Percentiles rank a stretch among this genome's conserved stretches.
phyloP scores from a whole-genome alignment of 2,797 vertebrate genomes.

The Channa striata region DNA sequence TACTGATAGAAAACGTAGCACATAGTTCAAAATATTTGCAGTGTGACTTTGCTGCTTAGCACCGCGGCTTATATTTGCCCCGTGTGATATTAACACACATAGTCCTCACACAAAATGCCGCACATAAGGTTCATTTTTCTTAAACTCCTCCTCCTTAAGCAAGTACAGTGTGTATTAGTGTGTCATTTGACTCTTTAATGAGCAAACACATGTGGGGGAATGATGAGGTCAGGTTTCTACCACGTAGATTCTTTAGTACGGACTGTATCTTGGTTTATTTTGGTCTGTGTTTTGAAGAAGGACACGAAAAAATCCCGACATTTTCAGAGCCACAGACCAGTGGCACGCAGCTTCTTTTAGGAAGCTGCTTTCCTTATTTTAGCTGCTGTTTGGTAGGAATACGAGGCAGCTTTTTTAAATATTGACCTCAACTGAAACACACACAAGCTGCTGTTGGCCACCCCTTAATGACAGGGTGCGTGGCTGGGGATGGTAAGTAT shows the following conservation, averaged over 20 bases:
- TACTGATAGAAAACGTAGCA: no score
- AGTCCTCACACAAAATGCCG: no score
- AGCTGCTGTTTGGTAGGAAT: neutral
- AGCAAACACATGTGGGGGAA: neutral
- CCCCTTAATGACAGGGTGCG: conserved; percentile 67
- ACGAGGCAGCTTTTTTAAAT: conserved; percentile 18
- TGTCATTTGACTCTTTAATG: no score
- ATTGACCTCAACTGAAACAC: neutral
- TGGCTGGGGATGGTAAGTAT: conserved; percentile 46
- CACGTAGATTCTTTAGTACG: neutral
- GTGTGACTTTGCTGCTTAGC: no score
- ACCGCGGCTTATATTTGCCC: neutral
- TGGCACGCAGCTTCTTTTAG: no score
- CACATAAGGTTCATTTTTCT: no score
- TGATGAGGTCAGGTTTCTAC: neutral
- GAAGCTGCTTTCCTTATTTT: neutral
- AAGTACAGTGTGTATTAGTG: no score
- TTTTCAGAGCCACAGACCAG: neutral
- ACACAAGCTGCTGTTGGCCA: conserved; percentile 22
- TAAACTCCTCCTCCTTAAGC: no score
- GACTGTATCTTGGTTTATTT: neutral
- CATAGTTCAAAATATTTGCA: no score
- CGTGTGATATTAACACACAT: no score
- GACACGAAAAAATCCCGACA: neutral
- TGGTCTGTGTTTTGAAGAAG: neutral